Percentiles rank a stretch among this genome's conserved stretches.
These are phyloP conservation scores for Zaprionus obscuricornis DNA, from an alignment of 2,888 invertebrate species.

Conservation along the genomic window DNA sequence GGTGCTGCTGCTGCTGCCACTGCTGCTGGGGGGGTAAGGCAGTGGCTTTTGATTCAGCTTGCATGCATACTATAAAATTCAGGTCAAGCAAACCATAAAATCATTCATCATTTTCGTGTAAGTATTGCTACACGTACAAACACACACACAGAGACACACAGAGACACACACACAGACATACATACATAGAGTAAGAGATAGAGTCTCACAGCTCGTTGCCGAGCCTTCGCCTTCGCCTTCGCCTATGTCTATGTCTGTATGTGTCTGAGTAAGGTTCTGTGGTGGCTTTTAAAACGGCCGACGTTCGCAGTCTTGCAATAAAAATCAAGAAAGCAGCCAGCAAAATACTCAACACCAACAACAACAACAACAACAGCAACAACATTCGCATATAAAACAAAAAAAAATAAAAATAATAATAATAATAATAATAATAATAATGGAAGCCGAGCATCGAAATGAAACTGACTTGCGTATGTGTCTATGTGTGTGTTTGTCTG, in stretches of 20 bases:
- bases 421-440: constrained; percentile 70
- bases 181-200: neutral
- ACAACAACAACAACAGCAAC: constrained; percentile 20
- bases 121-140: constrained; percentile 68
- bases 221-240: constrained; percentile 40
- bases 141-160: constrained; percentile 31
- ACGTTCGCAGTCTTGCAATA: constrained; percentile 78
- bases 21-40: neutral
- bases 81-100: constrained; percentile 82
- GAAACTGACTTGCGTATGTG: constrained; percentile 41
- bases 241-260: constrained; percentile 20
- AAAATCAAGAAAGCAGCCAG: constrained; percentile 73
- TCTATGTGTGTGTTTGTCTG: too few relatives aligned
- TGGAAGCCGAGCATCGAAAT: constrained; percentile 50
- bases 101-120: constrained; percentile 82
- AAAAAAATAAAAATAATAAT: constrained; percentile 67
- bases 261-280: constrained; percentile 51
- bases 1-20: neutral
- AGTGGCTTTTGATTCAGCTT: constrained; percentile 27
- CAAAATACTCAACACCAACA: constrained; percentile 50
- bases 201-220: constrained; percentile 55
- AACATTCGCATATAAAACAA: constrained; percentile 55
- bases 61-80: constrained; percentile 79
- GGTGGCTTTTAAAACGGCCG: constrained; percentile 78
- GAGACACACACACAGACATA: constrained; percentile 27